Base-by-base conservation (phyloP, 2,888 invertebrate species). In the Branchellion lobata region DNA sequence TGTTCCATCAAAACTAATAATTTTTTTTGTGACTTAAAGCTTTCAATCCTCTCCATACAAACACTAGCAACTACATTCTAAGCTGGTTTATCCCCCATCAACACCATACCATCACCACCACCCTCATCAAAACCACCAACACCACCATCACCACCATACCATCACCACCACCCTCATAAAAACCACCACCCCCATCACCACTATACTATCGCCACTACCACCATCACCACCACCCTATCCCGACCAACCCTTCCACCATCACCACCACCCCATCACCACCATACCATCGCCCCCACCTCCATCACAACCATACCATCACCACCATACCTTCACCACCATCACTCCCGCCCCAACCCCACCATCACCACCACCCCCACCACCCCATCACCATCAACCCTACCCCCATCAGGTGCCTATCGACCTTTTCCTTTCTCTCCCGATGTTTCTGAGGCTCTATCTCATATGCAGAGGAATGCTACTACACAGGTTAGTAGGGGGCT, bases 381-480 rank as follows among this genome's bases (percentile, higher is more conserved):
- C 69, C 14, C 69, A 8, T 29, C 14, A 14, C 14, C 34, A 11
- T 27, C 14, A 11, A 11, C 31, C 14, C 36, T 75, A 68, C 79
- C 75, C 47, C 74, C 79, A 51, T 73, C 71, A 75, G 68, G 65
- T 65, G 68, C 75, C 36, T 61, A 79, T 51, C 53, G 65, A 75
- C 75, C 95, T 98, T 86, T 93, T 96, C 84, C 91, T 99, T 85
- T 97, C 98, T 85, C 91, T 99, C 89, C 97, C 97, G 86, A 99
- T 99, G 99, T 99, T 99, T 91, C 92, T 98, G 89, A 92, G 99
- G 87, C 92, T 99, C 86, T 99, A 99, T 91, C 92, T 99, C 89
- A 96, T 99, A 90, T 97, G 96, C 90, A 92, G 99, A 86, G 98
- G 98, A 86, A 98, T 99, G 98, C 91, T 99, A 87, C 91, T 99